phyloP scores from a whole-genome alignment of 2,888 invertebrate species.

The Poecilus cupreus region DNA sequence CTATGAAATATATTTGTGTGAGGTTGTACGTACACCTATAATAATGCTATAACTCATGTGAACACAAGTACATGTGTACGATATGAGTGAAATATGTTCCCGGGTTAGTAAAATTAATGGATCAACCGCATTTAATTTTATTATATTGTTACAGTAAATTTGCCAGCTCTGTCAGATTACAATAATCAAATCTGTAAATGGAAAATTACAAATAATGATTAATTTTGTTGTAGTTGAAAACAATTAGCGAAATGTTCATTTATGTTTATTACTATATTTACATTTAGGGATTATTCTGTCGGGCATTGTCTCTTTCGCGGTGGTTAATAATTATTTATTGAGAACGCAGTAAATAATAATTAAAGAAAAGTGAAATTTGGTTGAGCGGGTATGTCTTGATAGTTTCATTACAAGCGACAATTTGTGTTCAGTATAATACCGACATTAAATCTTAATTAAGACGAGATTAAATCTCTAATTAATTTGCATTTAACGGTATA shows the following conservation, averaged over 20 bases:
- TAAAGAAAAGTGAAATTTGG: no score
- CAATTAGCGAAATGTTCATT: no score
- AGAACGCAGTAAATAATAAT: no score
- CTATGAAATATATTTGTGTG: no score
- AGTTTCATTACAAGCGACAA: not conserved
- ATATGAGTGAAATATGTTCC: constrained; percentile 19
- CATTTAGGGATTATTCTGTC: no score
- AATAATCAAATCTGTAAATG: no score
- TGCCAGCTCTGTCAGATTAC: not conserved
- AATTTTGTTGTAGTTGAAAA: no score
- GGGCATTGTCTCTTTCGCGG: no score
- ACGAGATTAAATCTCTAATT: not conserved
- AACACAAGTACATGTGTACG: not conserved
- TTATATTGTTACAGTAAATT: not conserved
- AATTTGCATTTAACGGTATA: not conserved
- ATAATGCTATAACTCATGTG: not conserved
- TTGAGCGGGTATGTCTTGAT: not conserved
- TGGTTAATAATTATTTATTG: no score
- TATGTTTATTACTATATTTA: no score
- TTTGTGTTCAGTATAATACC: not conserved
- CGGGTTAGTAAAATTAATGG: not conserved
- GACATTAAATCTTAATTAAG: constrained; percentile 2
- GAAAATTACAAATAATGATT: no score
- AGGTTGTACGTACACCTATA: not conserved
- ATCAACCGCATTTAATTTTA: not conserved